Base-by-base conservation (phyloP, 2,888 invertebrate species). In the Marronus borbonicus region DNA sequence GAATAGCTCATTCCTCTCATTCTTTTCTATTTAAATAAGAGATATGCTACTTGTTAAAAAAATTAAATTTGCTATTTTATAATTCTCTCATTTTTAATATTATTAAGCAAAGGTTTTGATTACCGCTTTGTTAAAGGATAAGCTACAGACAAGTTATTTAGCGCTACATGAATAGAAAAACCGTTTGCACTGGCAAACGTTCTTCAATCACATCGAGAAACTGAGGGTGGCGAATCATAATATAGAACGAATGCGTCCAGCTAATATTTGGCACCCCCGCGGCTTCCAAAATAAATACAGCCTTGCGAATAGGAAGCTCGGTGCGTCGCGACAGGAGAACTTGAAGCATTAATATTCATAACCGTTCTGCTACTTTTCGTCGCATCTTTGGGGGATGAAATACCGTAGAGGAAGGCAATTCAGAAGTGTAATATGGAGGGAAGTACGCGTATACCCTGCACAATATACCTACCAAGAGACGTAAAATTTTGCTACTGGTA, bases 201-300 rank as follows among this genome's bases (percentile, higher is more conserved):
- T 55, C n/a, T 55, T 55, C 17, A 55, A 55, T 20, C n/a, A 20
- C 55, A 55, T 44, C 44, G 44, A 12, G 44, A n/a, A 20, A 55
- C 55, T 20, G 8, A n/a, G 55, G 55, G 55, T 55, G 60, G 14
- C 62, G 31, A 62, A 62, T 28, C 62, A 28, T 28, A 62, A 31
- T 62, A 62, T 7, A 76, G 58, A 36, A 68, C 36, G 36, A 55
- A 66, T 17, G 76, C 55, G 17, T 44, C 44, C 52, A 82, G 80
- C 81, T 82, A 83, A 84, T 84, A 84, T 83, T 81, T 80, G 78
- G 81, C 81, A 81, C 83, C 84, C 85, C 83, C 78, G 80, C 76
- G 80, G 83, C 80, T 82, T 78, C 70, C 79, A 83, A 83, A 82
- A 84, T 85, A 84, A 84, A 84, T 82, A 83, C 81, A 81, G 84